A percentile compares a stretch with the other conserved stretches of the same genome.
Conservation (phyloP, 2,797 vertebrate species). For the Rhyacichthys aspro region DNA sequence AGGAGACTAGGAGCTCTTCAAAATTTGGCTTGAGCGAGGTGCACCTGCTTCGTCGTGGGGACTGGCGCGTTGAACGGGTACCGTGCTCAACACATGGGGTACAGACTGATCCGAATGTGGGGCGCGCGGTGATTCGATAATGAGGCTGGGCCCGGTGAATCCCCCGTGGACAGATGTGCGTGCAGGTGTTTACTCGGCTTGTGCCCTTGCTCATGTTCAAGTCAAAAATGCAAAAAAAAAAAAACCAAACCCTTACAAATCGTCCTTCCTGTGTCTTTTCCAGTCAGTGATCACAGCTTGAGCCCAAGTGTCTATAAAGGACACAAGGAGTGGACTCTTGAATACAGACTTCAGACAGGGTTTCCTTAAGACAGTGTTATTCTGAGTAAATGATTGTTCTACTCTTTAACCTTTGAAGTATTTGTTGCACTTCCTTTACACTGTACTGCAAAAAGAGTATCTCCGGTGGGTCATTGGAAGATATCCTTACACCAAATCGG, state of each 20-base stretch:
- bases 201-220: neutral
- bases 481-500: conserved; percentile 20
- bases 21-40: conserved; percentile 62
- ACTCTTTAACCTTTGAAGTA: too few relatives aligned
- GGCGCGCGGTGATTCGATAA: conserved; percentile 38
- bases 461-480: too few relatives aligned
- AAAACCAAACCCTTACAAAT: conserved; percentile 10
- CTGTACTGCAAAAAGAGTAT: too few relatives aligned
- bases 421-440: too few relatives aligned
- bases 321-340: conserved; percentile 43
- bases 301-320: conserved; percentile 41
- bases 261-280: conserved; percentile 47
- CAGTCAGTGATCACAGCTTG: conserved; percentile 41
- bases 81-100: conserved; percentile 47
- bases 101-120: conserved; percentile 24
- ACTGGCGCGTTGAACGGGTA: conserved; percentile 36
- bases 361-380: conserved; percentile 14
- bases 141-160: conserved; percentile 19
- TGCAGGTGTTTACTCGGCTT: conserved; percentile 35
- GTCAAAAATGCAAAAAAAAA: conserved; percentile 8
- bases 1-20: conserved; percentile 73
- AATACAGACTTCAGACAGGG: too few relatives aligned
- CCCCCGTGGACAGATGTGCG: conserved; percentile 26
- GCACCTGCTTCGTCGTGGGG: conserved; percentile 68
- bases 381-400: too few relatives aligned